Percentiles rank a stretch among this genome's conserved stretches.
phyloP scores from a whole-genome alignment of 2,797 vertebrate genomes.

The Micropoecilia bifurca region DNA sequence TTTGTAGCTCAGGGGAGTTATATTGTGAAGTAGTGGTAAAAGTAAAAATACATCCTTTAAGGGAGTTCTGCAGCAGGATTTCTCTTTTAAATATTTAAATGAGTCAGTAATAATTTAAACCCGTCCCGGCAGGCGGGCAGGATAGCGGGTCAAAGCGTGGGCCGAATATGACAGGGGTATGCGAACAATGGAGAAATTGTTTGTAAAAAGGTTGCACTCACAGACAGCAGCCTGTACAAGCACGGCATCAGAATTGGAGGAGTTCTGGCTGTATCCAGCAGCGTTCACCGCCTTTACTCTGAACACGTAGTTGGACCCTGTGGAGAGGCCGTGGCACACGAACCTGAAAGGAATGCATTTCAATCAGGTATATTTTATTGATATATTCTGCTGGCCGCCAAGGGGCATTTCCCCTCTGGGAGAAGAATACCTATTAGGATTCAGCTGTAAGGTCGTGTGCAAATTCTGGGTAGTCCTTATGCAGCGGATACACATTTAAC shows the following conservation, averaged over 20 bases:
- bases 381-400: not conserved
- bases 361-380: conserved; percentile 1
- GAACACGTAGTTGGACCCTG: conserved; percentile 88
- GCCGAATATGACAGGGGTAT: conserved; percentile 6
- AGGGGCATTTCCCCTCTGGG: not conserved
- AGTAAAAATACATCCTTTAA: not conserved
- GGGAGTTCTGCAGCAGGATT: not conserved
- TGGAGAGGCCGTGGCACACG: conserved; percentile 89
- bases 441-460: not conserved
- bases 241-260: conserved; percentile 87
- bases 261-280: conserved; percentile 93
- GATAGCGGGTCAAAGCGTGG: conserved; percentile 3
- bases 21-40: not conserved
- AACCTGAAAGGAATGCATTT: conserved; percentile 80
- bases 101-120: conserved; percentile 24
- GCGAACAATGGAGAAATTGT: not conserved
- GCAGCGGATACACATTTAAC: not conserved
- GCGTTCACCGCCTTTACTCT: conserved; percentile 94
- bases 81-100: conserved; percentile 13
- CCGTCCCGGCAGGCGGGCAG: conserved; percentile 15
- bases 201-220: conserved; percentile 74
- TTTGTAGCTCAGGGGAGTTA: not conserved
- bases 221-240: conserved; percentile 91
- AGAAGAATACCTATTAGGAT: not conserved
- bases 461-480: not conserved